Base-by-base conservation (phyloP, 1,140 invertebrate species). In the Eulimnadia texana region DNA sequence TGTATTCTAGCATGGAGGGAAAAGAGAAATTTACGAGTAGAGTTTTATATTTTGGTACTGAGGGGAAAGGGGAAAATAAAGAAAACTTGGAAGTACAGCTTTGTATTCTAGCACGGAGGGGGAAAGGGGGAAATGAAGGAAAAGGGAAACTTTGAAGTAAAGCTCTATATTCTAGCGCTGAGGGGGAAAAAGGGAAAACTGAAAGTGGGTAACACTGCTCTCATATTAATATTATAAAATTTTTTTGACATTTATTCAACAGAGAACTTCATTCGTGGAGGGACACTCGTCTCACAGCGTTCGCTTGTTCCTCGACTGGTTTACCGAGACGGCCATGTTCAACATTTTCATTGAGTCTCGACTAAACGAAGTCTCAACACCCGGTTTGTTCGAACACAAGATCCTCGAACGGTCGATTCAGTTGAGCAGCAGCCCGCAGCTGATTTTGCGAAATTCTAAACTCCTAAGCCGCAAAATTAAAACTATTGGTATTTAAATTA, bases 241-340 rank as follows among this genome's bases (percentile, higher is more conserved):
- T 64, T 60, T 59, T 63, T 67, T 62, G 64, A 62, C 54, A 63
- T 77, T 77, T 57, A 74, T 84, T 79, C 79, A 79, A 68, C 74
- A 58, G 73, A 77, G 70, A 65, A 73, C 73, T 27, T 60, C 54
- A 52, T 73, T 72, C 67, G 66, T 69, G 19, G 66, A 65, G 19
- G 65, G 60, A 52, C 65, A 67, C 6, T 63, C 64, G 3, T 79
- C 80, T 0, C 81, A 82, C 69, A 80, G 80, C 54, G 77, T 82
- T 22, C 77, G 79, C 63, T 78, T 80, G 60, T 88, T 89, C 70
- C 74, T 89, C 9, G 83, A 88, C 65, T 89, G 86, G 86, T 90
- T 90, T 72, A 81, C 82, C 0, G 84, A 88, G 70, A 89, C 86
- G 9, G 82, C 85, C 16, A 88, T 89, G 84, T 90, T 89, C 69